Evolutionary conservation across 2,113 vertebrate species (phyloP).

Genomic region (Rhipidura dahli): DNA sequence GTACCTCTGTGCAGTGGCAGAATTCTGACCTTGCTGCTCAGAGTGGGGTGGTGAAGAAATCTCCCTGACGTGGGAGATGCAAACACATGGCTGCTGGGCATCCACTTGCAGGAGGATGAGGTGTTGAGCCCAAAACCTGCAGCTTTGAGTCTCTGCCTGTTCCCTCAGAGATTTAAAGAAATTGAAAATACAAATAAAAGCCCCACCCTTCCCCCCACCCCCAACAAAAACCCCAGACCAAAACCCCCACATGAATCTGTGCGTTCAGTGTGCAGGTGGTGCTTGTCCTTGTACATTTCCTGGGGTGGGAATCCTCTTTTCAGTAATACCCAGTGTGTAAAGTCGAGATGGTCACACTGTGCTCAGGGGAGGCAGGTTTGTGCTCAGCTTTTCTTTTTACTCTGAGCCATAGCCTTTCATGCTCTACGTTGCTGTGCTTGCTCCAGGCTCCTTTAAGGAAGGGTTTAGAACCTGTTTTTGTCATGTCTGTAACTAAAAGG

Average conservation of each 20-base stretch:
- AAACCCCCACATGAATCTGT: background rate
- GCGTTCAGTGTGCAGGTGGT: background rate
- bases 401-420: background rate
- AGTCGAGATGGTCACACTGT: background rate
- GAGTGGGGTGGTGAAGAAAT: background rate
- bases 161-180: background rate
- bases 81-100: fast-evolving
- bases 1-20: background rate
- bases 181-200: background rate
- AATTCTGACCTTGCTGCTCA: background rate
- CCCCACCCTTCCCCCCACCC: fast-evolving
- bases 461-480: background rate
- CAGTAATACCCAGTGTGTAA: background rate
- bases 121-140: background rate
- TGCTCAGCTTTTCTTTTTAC: background rate
- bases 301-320: background rate
- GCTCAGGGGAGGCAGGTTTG: background rate
- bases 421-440: background rate
- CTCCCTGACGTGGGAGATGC: background rate
- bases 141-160: background rate
- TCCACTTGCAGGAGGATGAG: fast-evolving
- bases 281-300: background rate
- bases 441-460: background rate
- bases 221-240: background rate
- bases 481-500: background rate